A percentile compares a stretch with the other conserved stretches of the same genome.
phyloP scores from a whole-genome alignment of 1,140 invertebrate genomes.

The Brachionus asplanchnoidis region DNA sequence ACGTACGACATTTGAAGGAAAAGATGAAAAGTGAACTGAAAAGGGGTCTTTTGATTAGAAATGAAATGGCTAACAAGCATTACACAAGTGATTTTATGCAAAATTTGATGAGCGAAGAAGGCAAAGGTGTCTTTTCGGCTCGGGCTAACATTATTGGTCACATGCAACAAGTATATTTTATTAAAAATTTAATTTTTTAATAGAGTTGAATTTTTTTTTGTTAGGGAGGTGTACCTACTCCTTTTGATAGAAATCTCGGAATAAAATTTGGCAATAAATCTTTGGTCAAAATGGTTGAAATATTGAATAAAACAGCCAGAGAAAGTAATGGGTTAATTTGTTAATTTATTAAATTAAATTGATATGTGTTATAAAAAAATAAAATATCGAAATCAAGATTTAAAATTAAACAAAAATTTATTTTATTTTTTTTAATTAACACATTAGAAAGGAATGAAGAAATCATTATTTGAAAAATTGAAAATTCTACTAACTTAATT shows the following conservation, averaged over 20 bases:
- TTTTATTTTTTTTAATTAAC: background rate
- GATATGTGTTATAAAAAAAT: no score
- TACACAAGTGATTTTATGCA: slow-evolving; percentile 97
- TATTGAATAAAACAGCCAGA: background rate
- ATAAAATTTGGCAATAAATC: slow-evolving; percentile 96
- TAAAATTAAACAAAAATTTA: no score
- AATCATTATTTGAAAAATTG: no score
- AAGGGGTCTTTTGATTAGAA: slow-evolving; percentile 56
- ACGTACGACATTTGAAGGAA: slow-evolving; percentile 11
- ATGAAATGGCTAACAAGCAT: slow-evolving; percentile 91
- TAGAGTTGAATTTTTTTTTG: slow-evolving; percentile 47
- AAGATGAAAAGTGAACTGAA: slow-evolving; percentile 32
- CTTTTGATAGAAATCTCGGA: slow-evolving; percentile 96
- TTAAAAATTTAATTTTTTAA: no score
- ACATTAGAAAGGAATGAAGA: background rate
- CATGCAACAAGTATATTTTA: slow-evolving; percentile 14
- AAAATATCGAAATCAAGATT: no score
- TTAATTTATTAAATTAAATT: no score
- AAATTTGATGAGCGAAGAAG: slow-evolving; percentile 88
- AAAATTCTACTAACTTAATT: no score
- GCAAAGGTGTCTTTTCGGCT: slow-evolving; percentile 67
- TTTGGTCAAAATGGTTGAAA: slow-evolving; percentile 75
- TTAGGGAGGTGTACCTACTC: slow-evolving; percentile 86
- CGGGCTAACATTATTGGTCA: slow-evolving; percentile 5
- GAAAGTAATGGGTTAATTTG: background rate